These are phyloP conservation scores for Rousettus madagascariensis DNA, from an alignment of 2,797 vertebrate genomes.

Conservation along the genomic window DNA sequence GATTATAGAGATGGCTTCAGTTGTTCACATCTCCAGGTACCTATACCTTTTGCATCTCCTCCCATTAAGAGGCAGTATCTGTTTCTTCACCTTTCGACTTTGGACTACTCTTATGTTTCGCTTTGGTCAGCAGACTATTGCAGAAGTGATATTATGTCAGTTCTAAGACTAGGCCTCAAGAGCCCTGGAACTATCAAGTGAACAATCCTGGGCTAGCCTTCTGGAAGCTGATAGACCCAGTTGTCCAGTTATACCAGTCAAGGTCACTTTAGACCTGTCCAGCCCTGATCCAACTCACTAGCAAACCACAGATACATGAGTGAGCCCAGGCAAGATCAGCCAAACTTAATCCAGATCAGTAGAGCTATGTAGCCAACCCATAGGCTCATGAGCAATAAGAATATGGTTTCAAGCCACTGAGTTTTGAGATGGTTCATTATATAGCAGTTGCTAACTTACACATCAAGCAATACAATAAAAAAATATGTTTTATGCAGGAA, in stretches of 20 bases:
- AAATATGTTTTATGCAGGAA: background rate
- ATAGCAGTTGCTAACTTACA: background rate
- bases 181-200: background rate
- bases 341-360: background rate
- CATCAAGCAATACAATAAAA: background rate
- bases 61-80: background rate
- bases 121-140: background rate
- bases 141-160: background rate
- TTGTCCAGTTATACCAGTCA: background rate
- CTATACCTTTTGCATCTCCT: background rate
- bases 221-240: background rate
- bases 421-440: background rate
- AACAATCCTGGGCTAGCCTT: background rate
- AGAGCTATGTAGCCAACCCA: background rate
- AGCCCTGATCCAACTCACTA: background rate
- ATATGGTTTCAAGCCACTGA: constrained; percentile 11
- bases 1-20: background rate
- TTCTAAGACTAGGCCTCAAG: background rate
- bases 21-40: background rate
- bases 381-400: background rate
- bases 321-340: background rate
- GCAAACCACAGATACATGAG: background rate
- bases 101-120: background rate
- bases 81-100: background rate
- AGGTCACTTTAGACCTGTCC: background rate